A percentile compares a stretch with the other conserved stretches of the same genome.
phyloP scores from a whole-genome alignment of 1,140 invertebrate species.

The Zaprionus tsacasi region DNA sequence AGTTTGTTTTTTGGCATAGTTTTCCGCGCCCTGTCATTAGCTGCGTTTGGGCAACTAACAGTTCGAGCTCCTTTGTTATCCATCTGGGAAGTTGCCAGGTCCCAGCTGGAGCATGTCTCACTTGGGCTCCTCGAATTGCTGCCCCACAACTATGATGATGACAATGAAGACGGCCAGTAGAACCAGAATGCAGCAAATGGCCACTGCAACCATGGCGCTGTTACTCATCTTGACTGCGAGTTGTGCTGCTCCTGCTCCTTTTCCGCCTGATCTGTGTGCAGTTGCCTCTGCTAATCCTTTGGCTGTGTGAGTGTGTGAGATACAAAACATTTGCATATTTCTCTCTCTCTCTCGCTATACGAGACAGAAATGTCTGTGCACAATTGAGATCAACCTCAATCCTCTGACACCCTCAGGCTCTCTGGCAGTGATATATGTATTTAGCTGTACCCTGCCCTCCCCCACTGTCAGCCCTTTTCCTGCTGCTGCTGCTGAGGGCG shows the following conservation, averaged over 20 bases:
- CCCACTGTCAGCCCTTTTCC: neutral
- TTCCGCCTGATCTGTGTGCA: neutral
- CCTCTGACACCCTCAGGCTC: neutral
- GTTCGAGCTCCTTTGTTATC: slow-evolving; percentile 81
- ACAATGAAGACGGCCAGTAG: slow-evolving; percentile 91
- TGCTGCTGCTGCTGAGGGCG: slow-evolving; percentile 11
- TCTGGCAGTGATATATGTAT: slow-evolving; percentile 65
- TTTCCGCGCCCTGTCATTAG: slow-evolving; percentile 36
- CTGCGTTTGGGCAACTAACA: slow-evolving; percentile 59
- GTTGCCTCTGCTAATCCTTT: neutral
- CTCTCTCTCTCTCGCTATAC: neutral
- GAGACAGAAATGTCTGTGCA: slow-evolving; percentile 45
- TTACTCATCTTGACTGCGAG: slow-evolving; percentile 74
- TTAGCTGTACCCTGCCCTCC: neutral
- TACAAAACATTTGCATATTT: slow-evolving; percentile 56
- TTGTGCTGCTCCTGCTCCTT: slow-evolving; percentile 15
- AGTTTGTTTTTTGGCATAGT: slow-evolving; percentile 25
- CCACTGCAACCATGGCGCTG: slow-evolving; percentile 89
- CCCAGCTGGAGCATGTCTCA: slow-evolving; percentile 85
- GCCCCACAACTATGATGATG: slow-evolving; percentile 90
- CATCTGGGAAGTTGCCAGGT: slow-evolving; percentile 84
- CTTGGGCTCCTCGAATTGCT: slow-evolving; percentile 87
- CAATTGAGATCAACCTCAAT: slow-evolving; percentile 63
- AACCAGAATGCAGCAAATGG: slow-evolving; percentile 91
- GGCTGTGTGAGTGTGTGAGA: slow-evolving; percentile 29